phyloP scores from a whole-genome alignment of 2,888 invertebrate species.

The Homarus gammarus region DNA sequence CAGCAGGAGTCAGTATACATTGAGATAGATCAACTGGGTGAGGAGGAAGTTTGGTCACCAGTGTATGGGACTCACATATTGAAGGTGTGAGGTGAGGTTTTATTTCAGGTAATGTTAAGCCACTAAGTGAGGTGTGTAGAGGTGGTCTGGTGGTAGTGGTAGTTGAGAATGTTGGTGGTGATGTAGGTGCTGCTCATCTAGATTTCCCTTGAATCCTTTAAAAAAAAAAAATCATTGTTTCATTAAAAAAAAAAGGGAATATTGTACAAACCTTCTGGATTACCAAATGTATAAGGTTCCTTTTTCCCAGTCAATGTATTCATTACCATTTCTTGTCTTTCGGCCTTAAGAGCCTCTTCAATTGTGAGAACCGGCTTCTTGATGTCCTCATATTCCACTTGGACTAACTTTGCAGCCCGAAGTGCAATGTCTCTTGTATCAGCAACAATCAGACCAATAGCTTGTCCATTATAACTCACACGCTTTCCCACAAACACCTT shows the following conservation, averaged over 20 bases:
- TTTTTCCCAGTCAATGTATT: slow-evolving; percentile 21
- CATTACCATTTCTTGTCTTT: not conserved
- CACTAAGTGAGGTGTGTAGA: no score
- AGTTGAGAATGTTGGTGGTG: no score
- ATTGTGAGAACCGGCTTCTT: slow-evolving; percentile 78
- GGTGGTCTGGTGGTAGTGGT: no score
- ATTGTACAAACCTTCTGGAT: slow-evolving; percentile 27
- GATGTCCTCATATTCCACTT: slow-evolving; percentile 82
- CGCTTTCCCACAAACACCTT: slow-evolving; percentile 80
- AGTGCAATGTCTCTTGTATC: slow-evolving; percentile 83
- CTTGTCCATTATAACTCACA: slow-evolving; percentile 86
- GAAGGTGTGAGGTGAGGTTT: no score
- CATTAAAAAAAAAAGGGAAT: not conserved
- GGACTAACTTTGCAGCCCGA: slow-evolving; percentile 83
- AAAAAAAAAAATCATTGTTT: no score
- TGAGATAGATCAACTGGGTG: no score
- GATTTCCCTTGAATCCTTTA: no score
- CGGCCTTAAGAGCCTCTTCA: slow-evolving; percentile 72
- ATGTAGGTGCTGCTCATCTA: no score
- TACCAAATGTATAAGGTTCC: slow-evolving; percentile 19
- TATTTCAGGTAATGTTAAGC: no score
- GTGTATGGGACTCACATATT: no score
- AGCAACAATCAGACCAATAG: slow-evolving; percentile 87
- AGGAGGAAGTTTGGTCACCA: no score
- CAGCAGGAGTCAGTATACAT: no score